Conservation (phyloP, 2,113 vertebrate species). For the Rana temporaria region DNA sequence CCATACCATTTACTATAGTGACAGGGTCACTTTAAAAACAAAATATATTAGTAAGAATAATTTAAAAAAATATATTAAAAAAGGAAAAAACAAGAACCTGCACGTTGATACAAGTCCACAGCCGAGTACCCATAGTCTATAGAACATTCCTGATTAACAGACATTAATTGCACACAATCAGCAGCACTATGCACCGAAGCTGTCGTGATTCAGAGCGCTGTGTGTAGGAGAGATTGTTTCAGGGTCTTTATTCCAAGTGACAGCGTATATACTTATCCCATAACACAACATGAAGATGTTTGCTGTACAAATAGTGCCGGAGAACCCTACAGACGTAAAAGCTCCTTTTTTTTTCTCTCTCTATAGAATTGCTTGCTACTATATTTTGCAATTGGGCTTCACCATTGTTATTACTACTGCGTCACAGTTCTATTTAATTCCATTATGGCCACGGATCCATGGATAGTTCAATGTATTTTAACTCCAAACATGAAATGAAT, state of each 20-base stretch:
- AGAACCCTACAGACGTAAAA: conserved; percentile 1
- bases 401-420: neutral
- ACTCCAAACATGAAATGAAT: too few species aligned
- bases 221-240: conserved; percentile 26
- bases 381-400: neutral
- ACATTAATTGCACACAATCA: conserved; percentile 26
- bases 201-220: conserved; percentile 33
- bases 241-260: conserved; percentile 24
- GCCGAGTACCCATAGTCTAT: neutral
- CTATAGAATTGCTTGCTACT: neutral
- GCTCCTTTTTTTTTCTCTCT: neutral
- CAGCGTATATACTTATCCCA: conserved; percentile 19
- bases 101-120: too few species aligned
- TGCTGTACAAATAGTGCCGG: neutral
- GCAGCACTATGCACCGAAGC: neutral
- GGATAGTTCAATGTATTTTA: neutral
- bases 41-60: too few species aligned
- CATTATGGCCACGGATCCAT: neutral
- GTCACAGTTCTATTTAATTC: conserved; percentile 8
- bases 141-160: conserved; percentile 7
- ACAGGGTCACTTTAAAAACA: too few species aligned
- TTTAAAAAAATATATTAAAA: too few species aligned
- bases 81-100: too few species aligned
- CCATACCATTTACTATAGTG: too few species aligned
- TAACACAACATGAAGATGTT: conserved; percentile 7